Evolutionary conservation across 2,888 invertebrate species (phyloP).

Genomic region (Phytoseiulus persimilis): DNA sequence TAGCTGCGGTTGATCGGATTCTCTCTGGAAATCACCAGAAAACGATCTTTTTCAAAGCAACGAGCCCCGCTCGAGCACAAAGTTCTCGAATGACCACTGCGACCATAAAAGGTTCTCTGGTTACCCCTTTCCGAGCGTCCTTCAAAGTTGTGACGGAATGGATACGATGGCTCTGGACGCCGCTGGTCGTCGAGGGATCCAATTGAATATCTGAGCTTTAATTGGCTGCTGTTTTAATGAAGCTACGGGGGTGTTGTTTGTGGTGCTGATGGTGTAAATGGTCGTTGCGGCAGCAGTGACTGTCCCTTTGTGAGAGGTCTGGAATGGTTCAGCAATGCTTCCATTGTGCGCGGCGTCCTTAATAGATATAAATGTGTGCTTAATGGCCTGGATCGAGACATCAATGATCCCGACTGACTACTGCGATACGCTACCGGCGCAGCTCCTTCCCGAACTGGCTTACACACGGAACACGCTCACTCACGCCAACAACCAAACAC

Average conservation of each 20-base stretch:
- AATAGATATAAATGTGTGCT: slow-evolving; percentile 37
- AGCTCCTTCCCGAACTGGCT: not conserved
- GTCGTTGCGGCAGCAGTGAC: not conserved
- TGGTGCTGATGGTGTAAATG: not conserved
- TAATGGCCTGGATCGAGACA: slow-evolving; percentile 32
- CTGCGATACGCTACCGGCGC: not conserved
- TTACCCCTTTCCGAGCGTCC: too few relatives aligned
- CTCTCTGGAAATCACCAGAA: too few relatives aligned
- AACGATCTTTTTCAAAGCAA: too few relatives aligned
- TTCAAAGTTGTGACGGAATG: not conserved
- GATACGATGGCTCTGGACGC: not conserved
- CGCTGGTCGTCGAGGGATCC: not conserved
- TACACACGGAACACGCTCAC: not conserved
- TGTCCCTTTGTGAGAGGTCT: not conserved
- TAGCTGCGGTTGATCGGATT: too few relatives aligned
- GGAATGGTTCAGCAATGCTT: not conserved
- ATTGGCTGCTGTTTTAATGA: not conserved
- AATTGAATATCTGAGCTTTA: not conserved
- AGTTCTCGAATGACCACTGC: not conserved
- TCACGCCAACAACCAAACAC: not conserved
- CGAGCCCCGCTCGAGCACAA: not conserved
- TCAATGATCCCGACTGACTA: slow-evolving; percentile 7
- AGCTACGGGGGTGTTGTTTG: slow-evolving; percentile 5
- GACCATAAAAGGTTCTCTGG: too few relatives aligned
- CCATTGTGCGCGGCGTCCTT: slow-evolving; percentile 9